Base-by-base conservation (phyloP, 2,113 vertebrate genomes). In the Pygoscelis adeliae region DNA sequence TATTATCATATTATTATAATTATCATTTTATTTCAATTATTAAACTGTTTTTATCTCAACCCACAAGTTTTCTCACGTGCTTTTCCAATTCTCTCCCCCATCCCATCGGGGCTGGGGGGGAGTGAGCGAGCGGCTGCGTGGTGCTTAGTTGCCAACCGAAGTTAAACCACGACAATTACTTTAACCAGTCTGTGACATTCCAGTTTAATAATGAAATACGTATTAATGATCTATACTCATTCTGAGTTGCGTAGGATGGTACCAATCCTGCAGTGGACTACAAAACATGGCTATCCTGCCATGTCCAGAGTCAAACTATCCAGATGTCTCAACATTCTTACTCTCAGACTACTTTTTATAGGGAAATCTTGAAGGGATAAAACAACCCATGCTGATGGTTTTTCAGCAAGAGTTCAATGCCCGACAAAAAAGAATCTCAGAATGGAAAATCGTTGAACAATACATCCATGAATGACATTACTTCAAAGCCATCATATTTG, bases 351-450 rank as follows among this genome's bases (percentile, higher is more conserved):
- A 74, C 11, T 61, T 72, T 58, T 36, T 82, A 20, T 25, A 56
- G 23, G 32, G 44, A 83, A 88, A 32, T 58, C 11, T 50, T 49
- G 27, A 87, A 70, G 56, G 4, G 6, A 56, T 36, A 69, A 70
- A 61, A 40, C 2, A 1, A 3, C 4, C 4, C 25, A 66, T 7
- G 40, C 5, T 46, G 25, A 22, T 40, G 6, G 0, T 21, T 67
- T 66, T 79, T 74, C 53, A 80, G 22, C 5, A 66, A 27, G 10
- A 29, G 15, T 56, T 56, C 53, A 80, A 42, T 34, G 23, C 7
- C n/a, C 1, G 4, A 49, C 26, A 49, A 47, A 61, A 61, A 89
- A 84, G 15, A 63, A 69, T 26, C 23, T 56, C 36, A 81, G 9
- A 85, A 74, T 74, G 32, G 42, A 74, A 69, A 86, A 58, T 40